Evolutionary conservation across 2,888 invertebrate species (phyloP), one percentile per base, ranked within the genome.

Genomic region (Philereme transversata): DNA sequence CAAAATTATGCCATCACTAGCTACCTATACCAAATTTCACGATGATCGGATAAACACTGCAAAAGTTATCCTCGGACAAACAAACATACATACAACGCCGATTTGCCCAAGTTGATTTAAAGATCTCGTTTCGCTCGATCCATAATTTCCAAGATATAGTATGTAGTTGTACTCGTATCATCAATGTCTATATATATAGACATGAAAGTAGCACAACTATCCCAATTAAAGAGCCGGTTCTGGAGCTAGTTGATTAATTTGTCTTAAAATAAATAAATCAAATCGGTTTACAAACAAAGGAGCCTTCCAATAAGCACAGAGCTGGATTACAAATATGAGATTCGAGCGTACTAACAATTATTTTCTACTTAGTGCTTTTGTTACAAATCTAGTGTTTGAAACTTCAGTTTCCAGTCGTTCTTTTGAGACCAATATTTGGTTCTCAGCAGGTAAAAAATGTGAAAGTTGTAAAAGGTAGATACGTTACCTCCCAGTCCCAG

Each of bases 291-390:
- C 55, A 44, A 50, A 51, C 40, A 34, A 47, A 48, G 8, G 51
- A 54, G 35, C 41, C 11, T 5, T 33, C 5, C 46, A 44, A 40
- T 57, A 10, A 57, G 50, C 34, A 57, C 57, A 8, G 40, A 57
- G 40, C 46, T 46, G n/a, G 47, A 47, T 57, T 51, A 57, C 51
- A 57, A 51, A 57, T 41, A 35, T 8, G 38, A 46, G 51, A 47
- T 6, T 41, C 34, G 9, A 22, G 1, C 3, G 1, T 22, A 22
- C 46, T 36, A 9, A 47, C 54, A 40, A 9, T 43, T 48, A 48
- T 43, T 5, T 49, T 10, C 10, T 49, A 10, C 10, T 46, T 22
- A 46, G 57, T 34, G 55, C 43, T 41, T 54, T 47, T 41, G n/a
- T 40, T 47, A 33, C 5, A 34, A 9, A 48, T n/a, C 35, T 45